phyloP scores from a whole-genome alignment of 2,888 invertebrate genomes.

The Panzeria rudis region DNA sequence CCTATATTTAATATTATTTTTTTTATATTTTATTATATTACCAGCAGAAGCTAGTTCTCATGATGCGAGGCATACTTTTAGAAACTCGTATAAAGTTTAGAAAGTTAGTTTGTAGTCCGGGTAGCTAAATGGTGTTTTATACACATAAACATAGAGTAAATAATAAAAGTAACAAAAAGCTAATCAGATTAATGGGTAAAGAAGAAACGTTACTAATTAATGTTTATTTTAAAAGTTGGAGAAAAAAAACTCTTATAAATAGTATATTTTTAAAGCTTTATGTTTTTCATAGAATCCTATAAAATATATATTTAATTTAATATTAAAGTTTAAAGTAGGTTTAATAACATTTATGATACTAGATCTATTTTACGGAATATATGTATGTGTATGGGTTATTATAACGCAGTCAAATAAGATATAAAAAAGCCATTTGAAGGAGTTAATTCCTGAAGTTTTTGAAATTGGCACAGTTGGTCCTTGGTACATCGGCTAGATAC shows the following conservation, averaged over 20 bases:
- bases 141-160: not conserved
- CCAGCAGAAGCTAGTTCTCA: not conserved
- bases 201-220: slow-evolving; percentile 3
- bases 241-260: not conserved
- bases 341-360: too few relatives aligned
- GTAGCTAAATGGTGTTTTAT: not conserved
- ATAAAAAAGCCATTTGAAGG: too few relatives aligned
- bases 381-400: too few relatives aligned
- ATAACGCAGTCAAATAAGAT: too few relatives aligned
- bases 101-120: not conserved
- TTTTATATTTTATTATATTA: not conserved
- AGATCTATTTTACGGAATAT: too few relatives aligned
- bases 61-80: slow-evolving; percentile 33
- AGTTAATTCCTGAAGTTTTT: too few relatives aligned
- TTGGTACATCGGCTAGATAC: too few relatives aligned
- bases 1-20: not conserved
- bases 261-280: too few relatives aligned
- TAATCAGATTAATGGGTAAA: slow-evolving; percentile 51
- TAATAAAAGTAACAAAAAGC: slow-evolving; percentile 12
- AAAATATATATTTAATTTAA: too few relatives aligned
- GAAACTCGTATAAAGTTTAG: slow-evolving; percentile 13
- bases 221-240: slow-evolving; percentile 14
- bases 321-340: too few relatives aligned
- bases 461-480: too few relatives aligned
- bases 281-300: too few relatives aligned